Percentiles rank a stretch among this genome's conserved stretches.
Conservation (phyloP, 1,140 invertebrate species). For the Dermatophagoides farinae region DNA sequence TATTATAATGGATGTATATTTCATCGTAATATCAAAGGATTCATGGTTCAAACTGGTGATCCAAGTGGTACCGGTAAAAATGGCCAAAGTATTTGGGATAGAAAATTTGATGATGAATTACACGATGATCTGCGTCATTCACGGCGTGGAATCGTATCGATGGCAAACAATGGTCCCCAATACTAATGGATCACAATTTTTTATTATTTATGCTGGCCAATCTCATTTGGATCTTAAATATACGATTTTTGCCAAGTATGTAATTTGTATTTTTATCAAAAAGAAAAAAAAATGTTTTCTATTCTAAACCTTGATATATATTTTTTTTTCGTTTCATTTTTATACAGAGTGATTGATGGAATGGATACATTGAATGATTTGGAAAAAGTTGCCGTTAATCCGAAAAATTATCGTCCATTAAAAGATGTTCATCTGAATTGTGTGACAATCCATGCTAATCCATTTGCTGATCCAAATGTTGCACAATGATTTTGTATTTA, state of each 20-base stretch:
- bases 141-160: conserved; percentile 67
- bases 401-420: conserved; percentile 70
- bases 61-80: conserved; percentile 66
- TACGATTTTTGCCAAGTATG: conserved; percentile 84
- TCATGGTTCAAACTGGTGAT: conserved; percentile 49
- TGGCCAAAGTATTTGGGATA: conserved; percentile 70
- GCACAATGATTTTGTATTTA: conserved; percentile 2
- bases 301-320: neutral
- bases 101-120: conserved; percentile 88
- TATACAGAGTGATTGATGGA: conserved; percentile 82
- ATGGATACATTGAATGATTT: conserved; percentile 84
- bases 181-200: conserved; percentile 97
- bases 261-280: conserved; percentile 15
- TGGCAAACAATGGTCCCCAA: conserved; percentile 98
- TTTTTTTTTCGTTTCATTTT: conserved; percentile 15
- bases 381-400: conserved; percentile 81
- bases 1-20: conserved; percentile 87
- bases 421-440: conserved; percentile 61
- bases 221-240: conserved; percentile 93
- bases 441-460: conserved; percentile 89
- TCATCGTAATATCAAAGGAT: conserved; percentile 94
- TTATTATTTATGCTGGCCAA: conserved; percentile 78
- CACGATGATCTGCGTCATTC: conserved; percentile 75
- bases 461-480: conserved; percentile 38
- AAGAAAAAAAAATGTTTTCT: too few relatives aligned